These are phyloP conservation scores for Adrianichthys oophorus DNA, from an alignment of 2,797 vertebrate genomes.

Conservation along the genomic window DNA sequence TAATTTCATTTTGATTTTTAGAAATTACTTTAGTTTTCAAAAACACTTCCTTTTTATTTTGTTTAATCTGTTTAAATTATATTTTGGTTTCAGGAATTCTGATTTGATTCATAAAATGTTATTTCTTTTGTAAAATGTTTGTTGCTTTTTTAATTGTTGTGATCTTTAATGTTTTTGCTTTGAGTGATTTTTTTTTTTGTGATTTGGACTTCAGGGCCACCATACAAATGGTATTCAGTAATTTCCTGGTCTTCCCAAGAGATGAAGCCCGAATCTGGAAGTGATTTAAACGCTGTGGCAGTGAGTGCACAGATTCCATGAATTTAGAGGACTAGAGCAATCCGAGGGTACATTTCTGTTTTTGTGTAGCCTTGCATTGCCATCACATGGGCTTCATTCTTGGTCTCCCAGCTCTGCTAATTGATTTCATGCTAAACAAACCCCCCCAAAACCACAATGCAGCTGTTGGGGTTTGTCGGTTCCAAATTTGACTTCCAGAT, in stretches of 20 bases:
- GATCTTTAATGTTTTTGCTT: too few relatives aligned
- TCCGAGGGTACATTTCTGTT: not conserved
- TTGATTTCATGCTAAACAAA: conserved; percentile 41
- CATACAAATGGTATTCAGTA: conserved; percentile 47
- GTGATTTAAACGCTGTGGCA: conserved; percentile 33
- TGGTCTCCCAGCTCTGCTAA: conserved; percentile 20
- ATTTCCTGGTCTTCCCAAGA: conserved; percentile 56
- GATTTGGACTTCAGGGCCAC: too few relatives aligned
- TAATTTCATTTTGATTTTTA: too few relatives aligned
- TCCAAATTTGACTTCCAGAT: conserved; percentile 70
- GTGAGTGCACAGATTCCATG: conserved; percentile 14
- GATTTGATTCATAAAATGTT: too few relatives aligned
- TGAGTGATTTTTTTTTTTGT: too few relatives aligned
- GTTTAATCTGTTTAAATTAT: too few relatives aligned
- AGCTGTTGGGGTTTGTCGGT: conserved; percentile 49
- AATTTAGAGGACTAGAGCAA: conserved; percentile 2
- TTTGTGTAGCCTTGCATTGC: conserved; percentile 7
- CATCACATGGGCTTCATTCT: conserved; percentile 30
- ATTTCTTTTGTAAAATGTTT: too few relatives aligned
- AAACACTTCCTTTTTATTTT: too few relatives aligned
- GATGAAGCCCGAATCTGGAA: conserved; percentile 72
- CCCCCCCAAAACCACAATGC: conserved; percentile 42
- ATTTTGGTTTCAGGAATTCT: too few relatives aligned
- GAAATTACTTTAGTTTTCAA: too few relatives aligned
- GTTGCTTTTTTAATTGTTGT: too few relatives aligned